These are phyloP conservation scores for Syngnathus floridae DNA, from an alignment of 2,113 vertebrate species.

Conservation along the genomic window DNA sequence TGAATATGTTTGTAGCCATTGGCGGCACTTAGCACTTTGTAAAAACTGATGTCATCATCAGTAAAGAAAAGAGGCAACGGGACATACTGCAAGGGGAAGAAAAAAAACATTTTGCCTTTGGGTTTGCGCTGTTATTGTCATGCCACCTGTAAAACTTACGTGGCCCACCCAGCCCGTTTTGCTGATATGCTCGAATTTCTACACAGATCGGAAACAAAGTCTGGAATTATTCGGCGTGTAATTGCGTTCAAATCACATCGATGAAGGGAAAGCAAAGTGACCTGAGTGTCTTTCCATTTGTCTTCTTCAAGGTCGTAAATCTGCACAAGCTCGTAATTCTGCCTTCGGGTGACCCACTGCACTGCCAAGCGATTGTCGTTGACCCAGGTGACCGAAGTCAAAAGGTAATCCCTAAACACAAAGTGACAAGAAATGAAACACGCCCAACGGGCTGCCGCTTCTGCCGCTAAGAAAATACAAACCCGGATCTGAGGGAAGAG, in stretches of 20 bases:
- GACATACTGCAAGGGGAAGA: slow-evolving; percentile 75
- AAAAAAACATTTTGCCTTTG: slow-evolving; percentile 15
- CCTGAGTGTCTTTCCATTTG: slow-evolving; percentile 77
- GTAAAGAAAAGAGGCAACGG: slow-evolving; percentile 84
- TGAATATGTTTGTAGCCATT: slow-evolving; percentile 94
- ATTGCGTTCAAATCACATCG: background rate
- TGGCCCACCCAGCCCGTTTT: slow-evolving; percentile 90
- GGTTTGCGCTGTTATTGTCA: background rate
- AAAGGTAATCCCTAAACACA: slow-evolving; percentile 83
- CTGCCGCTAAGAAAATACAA: slow-evolving; percentile 16
- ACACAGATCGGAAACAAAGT: slow-evolving; percentile 47
- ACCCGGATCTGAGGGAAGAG: slow-evolving; percentile 76
- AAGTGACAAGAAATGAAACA: slow-evolving; percentile 24
- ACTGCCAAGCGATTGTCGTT: slow-evolving; percentile 82
- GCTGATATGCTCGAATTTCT: slow-evolving; percentile 82
- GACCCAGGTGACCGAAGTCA: slow-evolving; percentile 89
- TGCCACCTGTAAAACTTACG: slow-evolving; percentile 69
- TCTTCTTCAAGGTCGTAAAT: slow-evolving; percentile 81
- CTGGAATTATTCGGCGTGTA: background rate
- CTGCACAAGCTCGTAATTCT: slow-evolving; percentile 84
- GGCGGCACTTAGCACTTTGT: slow-evolving; percentile 90
- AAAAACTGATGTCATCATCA: slow-evolving; percentile 83
- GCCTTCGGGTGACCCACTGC: slow-evolving; percentile 87
- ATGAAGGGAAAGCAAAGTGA: slow-evolving; percentile 44
- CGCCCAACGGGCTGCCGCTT: too few species aligned